Base-by-base conservation (phyloP, 1,140 invertebrate genomes). In the Drosophila jambulina region DNA sequence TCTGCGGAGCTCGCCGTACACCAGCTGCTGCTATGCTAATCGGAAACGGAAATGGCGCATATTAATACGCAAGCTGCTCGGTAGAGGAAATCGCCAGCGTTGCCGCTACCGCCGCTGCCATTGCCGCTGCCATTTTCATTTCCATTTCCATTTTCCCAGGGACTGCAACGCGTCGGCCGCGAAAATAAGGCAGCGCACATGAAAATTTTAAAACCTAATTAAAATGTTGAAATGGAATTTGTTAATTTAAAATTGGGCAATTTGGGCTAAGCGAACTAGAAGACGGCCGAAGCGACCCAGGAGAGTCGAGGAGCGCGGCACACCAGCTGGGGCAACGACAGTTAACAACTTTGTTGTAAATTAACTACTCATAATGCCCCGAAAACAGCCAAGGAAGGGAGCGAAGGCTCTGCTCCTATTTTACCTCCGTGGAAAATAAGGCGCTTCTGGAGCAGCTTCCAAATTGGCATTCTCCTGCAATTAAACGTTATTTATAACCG, bases 141-240 rank as follows among this genome's bases (percentile, higher is more conserved):
- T 34, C 57, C 62, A 65, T 65, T 65, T 62, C 59, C 49, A 64
- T 64, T 63, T 64, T 62, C 42, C 15, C 38, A 17, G 78, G 38
- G 45, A 75, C 75, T 81, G 78, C 74, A 76, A 64, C 29, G 54
- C 36, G 27, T 53, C 12, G 27, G 53, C 53, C 61, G 61, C 34
- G 29, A 68, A 76, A 74, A 74, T 72, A 72, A 75, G 77, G 77
- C 62, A 60, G 23, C 15, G 77, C 76, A 64, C 85, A 88, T 88
- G 78, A 88, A 88, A 88, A 85, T 88, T 88, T 88, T 90, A 88
- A 87, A 90, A 90, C 85, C 85, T 88, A 88, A 88, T 88, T 88
- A 88, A 88, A 88, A 90, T 85, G 85, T 88, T 88, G 85, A 88
- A 88, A 88, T 90, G 85, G 85, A 88, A 88, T 88, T 88, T 88